Conservation (phyloP, 1,140 invertebrate genomes). For the Archivesica marissinica region DNA sequence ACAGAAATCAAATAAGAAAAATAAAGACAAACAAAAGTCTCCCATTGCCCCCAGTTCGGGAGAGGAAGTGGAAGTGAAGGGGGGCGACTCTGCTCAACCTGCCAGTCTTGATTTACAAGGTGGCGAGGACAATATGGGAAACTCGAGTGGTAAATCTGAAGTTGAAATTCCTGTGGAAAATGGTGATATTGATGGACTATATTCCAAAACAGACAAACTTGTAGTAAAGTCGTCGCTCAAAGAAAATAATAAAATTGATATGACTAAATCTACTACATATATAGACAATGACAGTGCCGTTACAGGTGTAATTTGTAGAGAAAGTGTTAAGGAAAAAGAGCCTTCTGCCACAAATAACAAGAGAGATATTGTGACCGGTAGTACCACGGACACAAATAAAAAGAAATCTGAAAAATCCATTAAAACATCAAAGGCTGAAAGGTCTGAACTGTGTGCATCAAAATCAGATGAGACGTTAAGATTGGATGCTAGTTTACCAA, state of each 20-base stretch:
- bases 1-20: conserved; percentile 72
- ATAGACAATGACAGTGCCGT: not conserved
- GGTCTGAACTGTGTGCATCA: conserved; percentile 21
- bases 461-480: conserved; percentile 28
- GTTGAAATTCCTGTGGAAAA: conserved; percentile 54
- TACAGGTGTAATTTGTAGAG: conserved; percentile 29
- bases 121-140: conserved; percentile 70
- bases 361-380: conserved; percentile 16
- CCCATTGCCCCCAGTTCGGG: conserved; percentile 46
- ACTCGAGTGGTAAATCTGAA: conserved; percentile 64
- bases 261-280: conserved; percentile 2
- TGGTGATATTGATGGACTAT: conserved; percentile 39
- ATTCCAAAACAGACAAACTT: conserved; percentile 30
- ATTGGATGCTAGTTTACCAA: not conserved
- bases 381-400: conserved; percentile 14
- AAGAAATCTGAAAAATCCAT: conserved; percentile 34
- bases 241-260: conserved; percentile 6
- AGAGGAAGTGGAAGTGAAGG: conserved; percentile 43
- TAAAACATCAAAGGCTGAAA: conserved; percentile 43
- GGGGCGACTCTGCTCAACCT: conserved; percentile 44
- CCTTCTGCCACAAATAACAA: conserved; percentile 38
- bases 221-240: conserved; percentile 21
- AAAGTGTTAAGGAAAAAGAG: conserved; percentile 41
- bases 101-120: conserved; percentile 12
- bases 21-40: conserved; percentile 70